A percentile compares a stretch with the other conserved stretches of the same genome.
Evolutionary conservation across 2,797 vertebrate genomes (phyloP).

Genomic region (Chaenodraco wilsoni): DNA sequence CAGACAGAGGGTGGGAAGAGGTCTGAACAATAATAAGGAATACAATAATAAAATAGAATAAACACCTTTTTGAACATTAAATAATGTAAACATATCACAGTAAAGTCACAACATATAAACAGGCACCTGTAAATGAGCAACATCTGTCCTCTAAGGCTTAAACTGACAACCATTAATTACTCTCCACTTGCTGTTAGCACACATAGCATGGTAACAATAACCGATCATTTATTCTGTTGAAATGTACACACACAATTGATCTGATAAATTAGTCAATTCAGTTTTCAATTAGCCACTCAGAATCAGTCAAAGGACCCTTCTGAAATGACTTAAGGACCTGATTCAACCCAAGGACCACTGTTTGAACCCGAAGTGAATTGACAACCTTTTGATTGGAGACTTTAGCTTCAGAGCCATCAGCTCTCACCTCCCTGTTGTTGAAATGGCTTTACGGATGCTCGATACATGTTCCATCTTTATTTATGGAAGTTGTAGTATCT

Average conservation of each 20-base stretch:
- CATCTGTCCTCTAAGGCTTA: too few species aligned
- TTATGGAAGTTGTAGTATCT: slow-evolving; percentile 65
- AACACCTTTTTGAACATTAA: too few species aligned
- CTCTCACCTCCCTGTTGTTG: slow-evolving; percentile 50
- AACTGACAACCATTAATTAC: too few species aligned
- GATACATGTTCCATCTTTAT: slow-evolving; percentile 62
- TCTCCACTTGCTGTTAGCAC: not conserved
- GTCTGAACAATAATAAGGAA: too few species aligned
- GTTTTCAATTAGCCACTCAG: slow-evolving; percentile 57
- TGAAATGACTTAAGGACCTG: slow-evolving; percentile 42
- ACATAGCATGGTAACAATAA: not conserved
- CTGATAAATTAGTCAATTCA: slow-evolving; percentile 38
- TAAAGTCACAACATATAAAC: too few species aligned
- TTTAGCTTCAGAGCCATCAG: slow-evolving; percentile 25
- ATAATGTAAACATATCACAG: too few species aligned
- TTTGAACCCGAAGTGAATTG: slow-evolving; percentile 53
- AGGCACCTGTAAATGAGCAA: too few species aligned
- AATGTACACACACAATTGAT: slow-evolving; percentile 49
- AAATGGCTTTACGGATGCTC: slow-evolving; percentile 38
- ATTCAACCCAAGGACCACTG: slow-evolving; percentile 38
- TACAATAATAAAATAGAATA: too few species aligned
- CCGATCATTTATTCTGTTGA: slow-evolving; percentile 48
- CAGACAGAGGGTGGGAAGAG: too few species aligned
- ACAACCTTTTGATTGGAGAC: slow-evolving; percentile 53
- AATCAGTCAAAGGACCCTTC: slow-evolving; percentile 35